phyloP scores from a whole-genome alignment of 2,113 vertebrate genomes.

The Thalassoma bifasciatum region DNA sequence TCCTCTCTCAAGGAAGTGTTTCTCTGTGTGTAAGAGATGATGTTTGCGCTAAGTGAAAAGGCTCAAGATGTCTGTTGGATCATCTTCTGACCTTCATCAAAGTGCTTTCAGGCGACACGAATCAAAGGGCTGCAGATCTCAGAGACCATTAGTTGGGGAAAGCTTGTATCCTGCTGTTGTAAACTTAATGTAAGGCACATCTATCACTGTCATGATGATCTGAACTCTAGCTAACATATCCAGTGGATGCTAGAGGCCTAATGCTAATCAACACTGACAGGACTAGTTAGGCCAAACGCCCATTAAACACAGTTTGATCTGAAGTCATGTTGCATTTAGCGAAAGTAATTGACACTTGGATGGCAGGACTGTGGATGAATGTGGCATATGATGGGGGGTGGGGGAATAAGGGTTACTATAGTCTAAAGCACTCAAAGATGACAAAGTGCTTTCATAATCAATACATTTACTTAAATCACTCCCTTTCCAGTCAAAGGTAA shows the following conservation, averaged over 20 bases:
- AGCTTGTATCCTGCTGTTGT: not conserved
- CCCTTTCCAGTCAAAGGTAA: too few relatives aligned
- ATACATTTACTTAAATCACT: too few relatives aligned
- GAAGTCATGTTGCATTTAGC: slow-evolving; percentile 30
- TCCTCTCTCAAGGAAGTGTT: not conserved
- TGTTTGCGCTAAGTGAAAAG: slow-evolving; percentile 1
- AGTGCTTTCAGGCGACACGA: not conserved
- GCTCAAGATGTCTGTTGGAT: not conserved
- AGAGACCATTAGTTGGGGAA: not conserved
- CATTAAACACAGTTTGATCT: slow-evolving; percentile 17
- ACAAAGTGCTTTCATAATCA: too few relatives aligned
- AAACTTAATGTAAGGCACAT: slow-evolving; percentile 23
- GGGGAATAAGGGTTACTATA: too few relatives aligned
- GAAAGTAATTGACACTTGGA: slow-evolving; percentile 27
- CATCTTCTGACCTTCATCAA: slow-evolving; percentile 1
- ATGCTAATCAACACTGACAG: slow-evolving; percentile 40
- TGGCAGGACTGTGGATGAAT: slow-evolving; percentile 1
- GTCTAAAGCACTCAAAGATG: too few relatives aligned
- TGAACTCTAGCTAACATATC: slow-evolving; percentile 11
- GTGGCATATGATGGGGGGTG: too few relatives aligned
- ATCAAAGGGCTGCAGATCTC: not conserved
- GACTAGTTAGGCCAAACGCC: slow-evolving; percentile 18
- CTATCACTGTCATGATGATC: slow-evolving; percentile 39
- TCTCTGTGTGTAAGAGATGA: not conserved
- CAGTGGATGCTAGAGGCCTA: slow-evolving; percentile 3